Evolutionary conservation across 2,113 vertebrate genomes (phyloP), one percentile per base, ranked within the genome.

Genomic region (Perca fluviatilis): DNA sequence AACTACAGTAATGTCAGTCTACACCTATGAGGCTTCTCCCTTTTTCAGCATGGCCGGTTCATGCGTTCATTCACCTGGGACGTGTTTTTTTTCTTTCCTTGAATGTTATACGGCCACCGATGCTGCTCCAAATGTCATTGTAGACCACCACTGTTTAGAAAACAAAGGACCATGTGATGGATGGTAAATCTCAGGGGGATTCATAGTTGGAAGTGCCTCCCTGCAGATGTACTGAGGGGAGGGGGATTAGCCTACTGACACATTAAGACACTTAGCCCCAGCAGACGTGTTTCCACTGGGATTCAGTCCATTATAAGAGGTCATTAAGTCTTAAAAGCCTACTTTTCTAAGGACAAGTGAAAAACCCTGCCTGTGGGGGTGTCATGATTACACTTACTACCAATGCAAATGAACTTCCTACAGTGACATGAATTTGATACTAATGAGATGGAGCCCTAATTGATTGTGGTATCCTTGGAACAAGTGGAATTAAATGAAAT

Each of bases 241-340:
- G 50, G 40, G 36, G 33, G 33, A 43, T 89, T 85, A 88, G 14
- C 77, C 79, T 2, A 76, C 67, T 92, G 87, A 87, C 77, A 86
- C 43, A 82, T 73, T 79, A 80, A 83, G 73, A 77, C 70, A 82
- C 40, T 72, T 65, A 76, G 70, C 25, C 68, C 23, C 64, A 76
- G 56, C 70, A 81, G 76, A 72, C 2, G 0, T 76, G 62, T 78
- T 85, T 82, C 36, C 73, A 61, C 80, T 79, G 80, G 80, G 76
- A 67, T 73, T 74, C 64, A 74, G 43, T 47, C 71, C 19, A 23
- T 74, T 53, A 72, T 64, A 73, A 83, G 65, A 68, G 36, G 27
- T 54, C 68, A 71, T 77, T 87, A 76, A 74, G 62, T 51, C 57
- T 58, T 74, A 51, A 82, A 78, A 86, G 68, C 50, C 66, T 60